Conservation (phyloP, 2,113 vertebrate species). For the Lagopus muta region DNA sequence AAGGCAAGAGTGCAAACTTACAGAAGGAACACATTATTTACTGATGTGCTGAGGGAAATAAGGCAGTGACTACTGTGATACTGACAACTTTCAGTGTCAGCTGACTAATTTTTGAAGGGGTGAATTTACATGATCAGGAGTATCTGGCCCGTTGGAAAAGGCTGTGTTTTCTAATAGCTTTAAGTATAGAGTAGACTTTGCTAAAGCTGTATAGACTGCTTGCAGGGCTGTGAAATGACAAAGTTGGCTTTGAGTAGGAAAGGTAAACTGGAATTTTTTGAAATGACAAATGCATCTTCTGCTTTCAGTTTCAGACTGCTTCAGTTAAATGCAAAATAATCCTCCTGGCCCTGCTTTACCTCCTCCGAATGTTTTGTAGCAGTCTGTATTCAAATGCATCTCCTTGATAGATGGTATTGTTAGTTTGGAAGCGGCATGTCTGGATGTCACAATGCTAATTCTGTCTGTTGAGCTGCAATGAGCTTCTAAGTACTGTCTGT, state of each 20-base stretch:
- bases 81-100: background rate
- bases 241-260: background rate
- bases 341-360: background rate
- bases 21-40: background rate
- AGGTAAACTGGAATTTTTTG: background rate
- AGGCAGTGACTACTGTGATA: background rate
- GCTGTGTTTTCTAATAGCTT: slow-evolving; percentile 16
- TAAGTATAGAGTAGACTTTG: background rate
- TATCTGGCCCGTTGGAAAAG: background rate
- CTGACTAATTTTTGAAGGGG: background rate
- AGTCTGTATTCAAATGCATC: background rate
- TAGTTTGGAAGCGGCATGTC: background rate
- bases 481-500: background rate
- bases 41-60: background rate
- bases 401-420: background rate
- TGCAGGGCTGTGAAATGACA: slow-evolving; percentile 1
- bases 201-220: background rate
- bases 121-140: background rate
- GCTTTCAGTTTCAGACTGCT: background rate
- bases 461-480: background rate
- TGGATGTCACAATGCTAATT: accelerated
- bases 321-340: background rate
- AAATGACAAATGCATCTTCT: background rate
- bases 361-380: background rate
- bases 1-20: background rate